A percentile compares a stretch with the other conserved stretches of the same genome.
phyloP scores from a whole-genome alignment of 2,888 invertebrate genomes.

The Conistra vaccinii region DNA sequence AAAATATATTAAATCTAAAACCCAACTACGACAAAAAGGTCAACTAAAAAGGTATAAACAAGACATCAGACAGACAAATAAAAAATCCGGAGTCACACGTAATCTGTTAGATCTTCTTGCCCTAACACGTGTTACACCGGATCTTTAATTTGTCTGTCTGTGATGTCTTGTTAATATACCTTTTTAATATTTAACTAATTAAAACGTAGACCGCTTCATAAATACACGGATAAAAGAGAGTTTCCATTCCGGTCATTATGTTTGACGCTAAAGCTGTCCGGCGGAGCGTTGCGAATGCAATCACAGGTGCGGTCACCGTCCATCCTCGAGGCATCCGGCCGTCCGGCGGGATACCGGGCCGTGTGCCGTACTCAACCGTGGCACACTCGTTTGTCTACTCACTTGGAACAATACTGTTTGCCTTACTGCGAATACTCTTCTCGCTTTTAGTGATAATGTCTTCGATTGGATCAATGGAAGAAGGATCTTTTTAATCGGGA shows the following conservation, averaged over 20 bases:
- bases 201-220: constrained; percentile 18
- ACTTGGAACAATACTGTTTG: constrained; percentile 58
- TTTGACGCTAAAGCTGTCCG: constrained; percentile 48
- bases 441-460: constrained; percentile 28
- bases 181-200: not conserved
- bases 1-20: too few species aligned
- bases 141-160: too few species aligned
- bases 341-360: constrained; percentile 49
- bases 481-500: not conserved
- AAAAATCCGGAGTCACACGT: too few species aligned
- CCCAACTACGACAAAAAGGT: too few species aligned
- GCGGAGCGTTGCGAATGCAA: constrained; percentile 65
- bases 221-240: constrained; percentile 43
- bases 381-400: constrained; percentile 51
- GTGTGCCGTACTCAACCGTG: constrained; percentile 49
- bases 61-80: too few species aligned
- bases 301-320: constrained; percentile 70
- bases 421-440: constrained; percentile 38
- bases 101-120: too few species aligned
- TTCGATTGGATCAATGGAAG: not conserved
- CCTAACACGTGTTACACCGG: too few species aligned
- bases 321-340: constrained; percentile 57
- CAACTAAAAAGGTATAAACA: too few species aligned
- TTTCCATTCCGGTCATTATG: constrained; percentile 55
- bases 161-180: too few species aligned